Base-by-base conservation (phyloP, 2,113 vertebrate genomes). In the Carollia perspicillata region DNA sequence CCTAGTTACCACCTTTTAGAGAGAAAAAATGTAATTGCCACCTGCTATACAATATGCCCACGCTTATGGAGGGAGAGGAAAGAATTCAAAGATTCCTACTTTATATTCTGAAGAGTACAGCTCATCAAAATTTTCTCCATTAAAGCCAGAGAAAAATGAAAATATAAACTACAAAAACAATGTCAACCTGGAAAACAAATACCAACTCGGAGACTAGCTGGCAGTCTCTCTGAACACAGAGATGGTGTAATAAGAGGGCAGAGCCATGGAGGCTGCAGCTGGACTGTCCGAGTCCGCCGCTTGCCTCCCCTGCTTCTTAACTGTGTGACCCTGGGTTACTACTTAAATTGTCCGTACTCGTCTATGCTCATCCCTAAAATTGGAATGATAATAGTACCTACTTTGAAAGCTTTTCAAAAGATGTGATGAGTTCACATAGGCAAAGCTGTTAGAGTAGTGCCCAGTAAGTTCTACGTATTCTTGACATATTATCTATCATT, bases 191-290 rank as follows among this genome's bases (percentile, higher is more conserved):
- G n/a, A 47, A 65, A 83, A 60, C 28, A 85, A 80, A 58, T 18
- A 26, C 2, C 8, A 33, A 49, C 4, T 20, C 3, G n/a, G 17
- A 55, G 11, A 65, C 23, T 30, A 63, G 18, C 51, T 2, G 55
- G 91, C 94, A 66, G 20, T 2, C 30, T 66, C 22, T 74, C 68
- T 42, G 14, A 49, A 44, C 20, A 22, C 23, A 17, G 4, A 85
- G n/a, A 14, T 12, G 3, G 14, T 12, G 58, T 18, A 51, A 30
- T 13, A 75, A 11, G 28, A n/a, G 20, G 6, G 9, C 2, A 13
- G 6, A 87, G 35, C 10, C 79, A 3, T 0, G 0, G n/a, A 35
- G 4, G 4, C 17, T 40, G n/a, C 20, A 63, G 37, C 18, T 10
- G n/a, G 5, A 4, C 17, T 49, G 13, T 33, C n/a, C 14, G 11